Percentiles rank a stretch among this genome's conserved stretches.
phyloP scores from a whole-genome alignment of 2,797 vertebrate species.

The Melanotaenia maccullochi region DNA sequence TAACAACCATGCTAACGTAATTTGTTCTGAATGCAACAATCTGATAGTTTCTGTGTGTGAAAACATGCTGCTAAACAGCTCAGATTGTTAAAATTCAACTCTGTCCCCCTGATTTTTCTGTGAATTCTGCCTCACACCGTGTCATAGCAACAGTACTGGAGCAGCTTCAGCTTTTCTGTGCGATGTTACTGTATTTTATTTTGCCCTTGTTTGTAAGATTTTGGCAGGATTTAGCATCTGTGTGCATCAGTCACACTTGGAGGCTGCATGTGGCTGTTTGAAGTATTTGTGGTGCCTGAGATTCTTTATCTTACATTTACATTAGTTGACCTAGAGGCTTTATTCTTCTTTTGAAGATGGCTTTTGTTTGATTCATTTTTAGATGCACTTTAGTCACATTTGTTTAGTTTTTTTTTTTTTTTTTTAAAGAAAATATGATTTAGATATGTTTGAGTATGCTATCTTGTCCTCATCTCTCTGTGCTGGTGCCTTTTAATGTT shows the following conservation, averaged over 20 bases:
- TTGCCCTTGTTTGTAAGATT: not conserved
- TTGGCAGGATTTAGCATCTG: conserved; percentile 1
- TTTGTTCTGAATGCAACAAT: conserved; percentile 7
- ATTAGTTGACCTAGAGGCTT: not conserved
- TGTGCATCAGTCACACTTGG: conserved; percentile 6
- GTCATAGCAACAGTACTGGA: not conserved
- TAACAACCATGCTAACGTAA: conserved; percentile 48
- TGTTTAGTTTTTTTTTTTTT: not conserved
- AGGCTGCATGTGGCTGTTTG: not conserved
- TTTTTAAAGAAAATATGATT: not conserved
- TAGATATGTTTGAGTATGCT: not conserved
- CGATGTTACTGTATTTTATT: not conserved
- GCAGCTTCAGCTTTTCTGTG: not conserved
- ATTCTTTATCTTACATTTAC: not conserved
- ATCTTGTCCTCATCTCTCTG: conserved; percentile 1
- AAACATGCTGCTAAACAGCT: conserved; percentile 41
- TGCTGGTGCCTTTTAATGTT: not conserved
- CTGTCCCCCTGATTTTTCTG: not conserved
- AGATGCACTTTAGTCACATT: not conserved
- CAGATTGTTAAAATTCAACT: not conserved
- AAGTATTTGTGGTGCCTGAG: not conserved
- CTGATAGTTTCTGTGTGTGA: conserved; percentile 32
- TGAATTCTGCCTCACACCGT: conserved; percentile 1
- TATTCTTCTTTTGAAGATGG: not conserved
- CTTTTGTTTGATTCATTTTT: too few species aligned